A percentile compares a stretch with the other conserved stretches of the same genome.
These are phyloP conservation scores for Sebastes kiyomatsui DNA, from an alignment of 2,797 vertebrate species.

Conservation along the genomic window DNA sequence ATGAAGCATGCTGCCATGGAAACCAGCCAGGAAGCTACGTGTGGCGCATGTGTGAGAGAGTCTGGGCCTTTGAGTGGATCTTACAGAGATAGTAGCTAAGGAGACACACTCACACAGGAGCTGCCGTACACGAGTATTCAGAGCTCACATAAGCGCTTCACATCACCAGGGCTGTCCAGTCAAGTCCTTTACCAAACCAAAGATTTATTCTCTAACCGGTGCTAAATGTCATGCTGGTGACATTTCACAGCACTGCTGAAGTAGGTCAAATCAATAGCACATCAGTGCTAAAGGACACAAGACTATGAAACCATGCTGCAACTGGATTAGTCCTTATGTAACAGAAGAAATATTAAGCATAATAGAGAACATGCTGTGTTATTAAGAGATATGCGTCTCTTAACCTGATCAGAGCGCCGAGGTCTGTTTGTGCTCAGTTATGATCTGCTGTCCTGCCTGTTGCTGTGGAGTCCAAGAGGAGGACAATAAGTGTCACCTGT, in stretches of 20 bases:
- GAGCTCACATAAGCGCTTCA: neutral
- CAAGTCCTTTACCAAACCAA: neutral
- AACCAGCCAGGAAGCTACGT: slow-evolving; percentile 72
- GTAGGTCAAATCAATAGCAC: slow-evolving; percentile 51
- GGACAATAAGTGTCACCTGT: neutral
- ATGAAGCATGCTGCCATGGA: slow-evolving; percentile 78
- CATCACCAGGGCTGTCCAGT: neutral
- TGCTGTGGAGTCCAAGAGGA: neutral
- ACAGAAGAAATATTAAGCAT: neutral
- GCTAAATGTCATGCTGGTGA: slow-evolving; percentile 7
- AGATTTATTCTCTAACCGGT: neutral
- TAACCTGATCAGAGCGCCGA: neutral
- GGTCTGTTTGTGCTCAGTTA: slow-evolving; percentile 10
- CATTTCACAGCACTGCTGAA: slow-evolving; percentile 40
- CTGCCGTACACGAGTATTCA: neutral
- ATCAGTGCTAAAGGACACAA: slow-evolving; percentile 1
- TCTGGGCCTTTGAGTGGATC: slow-evolving; percentile 50
- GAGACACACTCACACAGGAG: slow-evolving; percentile 45
- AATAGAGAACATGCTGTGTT: neutral
- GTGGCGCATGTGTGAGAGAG: neutral
- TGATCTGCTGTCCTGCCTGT: neutral
- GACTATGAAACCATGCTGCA: neutral
- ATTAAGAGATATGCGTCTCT: neutral
- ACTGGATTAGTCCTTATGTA: neutral
- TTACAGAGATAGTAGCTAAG: slow-evolving; percentile 62